These are phyloP conservation scores for Thamnophis elegans DNA, from an alignment of 2,797 vertebrate species.

Conservation along the genomic window DNA sequence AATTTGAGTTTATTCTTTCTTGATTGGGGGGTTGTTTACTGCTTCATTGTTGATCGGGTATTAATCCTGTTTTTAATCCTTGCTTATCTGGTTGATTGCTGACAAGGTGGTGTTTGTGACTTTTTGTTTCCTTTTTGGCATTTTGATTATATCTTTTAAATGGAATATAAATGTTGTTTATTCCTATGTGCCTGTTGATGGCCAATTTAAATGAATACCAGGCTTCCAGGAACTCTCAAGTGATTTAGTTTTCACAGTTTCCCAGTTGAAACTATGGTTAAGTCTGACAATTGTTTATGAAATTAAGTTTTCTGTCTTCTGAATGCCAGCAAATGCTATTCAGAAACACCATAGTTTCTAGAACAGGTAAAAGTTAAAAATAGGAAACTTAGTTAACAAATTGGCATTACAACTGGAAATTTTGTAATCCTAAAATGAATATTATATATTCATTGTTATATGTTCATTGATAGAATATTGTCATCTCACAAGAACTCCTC, in stretches of 20 bases:
- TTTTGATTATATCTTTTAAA: background rate
- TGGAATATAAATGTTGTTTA: background rate
- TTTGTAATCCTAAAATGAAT: background rate
- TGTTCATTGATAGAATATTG: background rate
- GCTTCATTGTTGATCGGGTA: too few relatives aligned
- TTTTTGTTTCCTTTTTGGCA: background rate
- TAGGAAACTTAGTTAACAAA: constrained; percentile 14
- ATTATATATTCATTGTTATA: background rate
- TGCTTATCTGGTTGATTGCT: too few relatives aligned
- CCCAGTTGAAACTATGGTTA: background rate
- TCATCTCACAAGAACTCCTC: too few relatives aligned
- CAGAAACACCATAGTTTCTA: background rate
- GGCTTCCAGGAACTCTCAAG: background rate
- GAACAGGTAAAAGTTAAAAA: constrained; percentile 1
- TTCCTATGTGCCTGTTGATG: background rate
- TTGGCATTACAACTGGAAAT: background rate
- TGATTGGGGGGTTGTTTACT: too few relatives aligned
- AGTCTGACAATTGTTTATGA: background rate
- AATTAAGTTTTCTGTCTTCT: background rate
- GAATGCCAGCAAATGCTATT: constrained; percentile 10
- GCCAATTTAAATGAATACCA: background rate
- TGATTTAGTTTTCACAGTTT: background rate
- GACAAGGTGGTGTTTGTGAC: too few relatives aligned
- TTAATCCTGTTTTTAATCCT: too few relatives aligned
- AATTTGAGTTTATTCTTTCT: too few relatives aligned